Base-by-base conservation (phyloP, 2,797 vertebrate genomes). In the Babyrousa celebensis region DNA sequence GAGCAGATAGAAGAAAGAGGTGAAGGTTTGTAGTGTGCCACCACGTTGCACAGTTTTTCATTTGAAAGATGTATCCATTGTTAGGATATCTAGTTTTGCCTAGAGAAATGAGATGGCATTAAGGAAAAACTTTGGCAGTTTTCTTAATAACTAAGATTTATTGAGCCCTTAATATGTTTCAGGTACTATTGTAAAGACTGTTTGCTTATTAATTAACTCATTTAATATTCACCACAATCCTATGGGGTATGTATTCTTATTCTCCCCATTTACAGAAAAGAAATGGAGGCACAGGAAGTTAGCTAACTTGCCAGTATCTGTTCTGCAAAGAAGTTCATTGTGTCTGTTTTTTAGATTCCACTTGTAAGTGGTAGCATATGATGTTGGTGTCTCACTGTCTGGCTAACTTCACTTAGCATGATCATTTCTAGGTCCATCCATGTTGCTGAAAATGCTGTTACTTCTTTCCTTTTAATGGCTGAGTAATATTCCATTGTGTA, bases 61-160 rank as follows among this genome's bases (percentile, higher is more conserved):
- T 72, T 29, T 54, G 15, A 78, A 78, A 95, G 94, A 65, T 89
- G 36, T 92, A 32, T 25, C 6, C 23, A 48, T 93, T 82, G 14
- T 78, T 94, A 72, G 52, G 52, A 70, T 75, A 32, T 85, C n/a
- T 92, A 80, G 56, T 94, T 89, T 94, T 90, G 36, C 62, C 56
- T 79, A 43, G 88, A 91, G 43, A 18, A 68, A 72, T 52, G 27
- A 65, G 36, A 79, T 60, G 32, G 29, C 78, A 85, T 16, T 85
- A 92, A 95, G 89, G 79, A 90, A 94, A 91, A 75, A 17, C 18
- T 75, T 56, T 95, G 77, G 11, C 27, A 27, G 20, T 90, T 43
- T 80, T 52, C 78, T 89, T 92, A 80, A 77, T 17, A 62, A 21
- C 58, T 91, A 75, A 72, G n/a, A 78, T 72, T 78, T 84, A 83